Percentiles rank a stretch among this genome's conserved stretches.
Evolutionary conservation across 1,140 invertebrate species (phyloP).

Genomic region (Sinonovacula constricta): DNA sequence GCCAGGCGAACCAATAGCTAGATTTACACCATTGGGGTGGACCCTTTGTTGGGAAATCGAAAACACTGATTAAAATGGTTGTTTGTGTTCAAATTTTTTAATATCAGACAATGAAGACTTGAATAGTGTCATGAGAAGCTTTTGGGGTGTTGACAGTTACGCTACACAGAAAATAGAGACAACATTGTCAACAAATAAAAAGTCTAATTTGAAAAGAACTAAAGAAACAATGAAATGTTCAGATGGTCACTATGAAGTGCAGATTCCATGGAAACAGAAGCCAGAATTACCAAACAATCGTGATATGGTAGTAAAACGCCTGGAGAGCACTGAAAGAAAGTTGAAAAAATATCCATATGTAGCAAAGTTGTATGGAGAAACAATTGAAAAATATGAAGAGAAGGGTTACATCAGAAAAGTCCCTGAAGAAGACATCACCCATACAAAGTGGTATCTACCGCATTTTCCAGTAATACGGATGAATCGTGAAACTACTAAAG

Average conservation of each 20-base stretch:
- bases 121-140: not conserved
- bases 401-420: slow-evolving; percentile 55
- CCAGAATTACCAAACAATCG: slow-evolving; percentile 44
- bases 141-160: too few species aligned
- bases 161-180: not conserved
- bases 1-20: not conserved
- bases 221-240: not conserved
- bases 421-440: not conserved
- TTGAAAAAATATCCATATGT: slow-evolving; percentile 32
- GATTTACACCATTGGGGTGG: not conserved
- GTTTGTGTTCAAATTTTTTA: not conserved
- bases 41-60: not conserved
- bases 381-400: slow-evolving; percentile 42
- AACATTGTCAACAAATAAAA: not conserved
- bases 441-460: slow-evolving; percentile 51
- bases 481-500: slow-evolving; percentile 48
- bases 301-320: slow-evolving; percentile 31
- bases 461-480: slow-evolving; percentile 50
- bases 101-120: not conserved
- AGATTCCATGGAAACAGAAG: slow-evolving; percentile 49
- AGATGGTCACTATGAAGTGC: slow-evolving; percentile 33
- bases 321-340: slow-evolving; percentile 39
- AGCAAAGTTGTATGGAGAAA: slow-evolving; percentile 15
- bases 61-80: not conserved
- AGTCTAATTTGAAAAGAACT: not conserved